These are phyloP conservation scores for Eupithecia subumbrata DNA, from an alignment of 2,888 invertebrate species.

Conservation along the genomic window DNA sequence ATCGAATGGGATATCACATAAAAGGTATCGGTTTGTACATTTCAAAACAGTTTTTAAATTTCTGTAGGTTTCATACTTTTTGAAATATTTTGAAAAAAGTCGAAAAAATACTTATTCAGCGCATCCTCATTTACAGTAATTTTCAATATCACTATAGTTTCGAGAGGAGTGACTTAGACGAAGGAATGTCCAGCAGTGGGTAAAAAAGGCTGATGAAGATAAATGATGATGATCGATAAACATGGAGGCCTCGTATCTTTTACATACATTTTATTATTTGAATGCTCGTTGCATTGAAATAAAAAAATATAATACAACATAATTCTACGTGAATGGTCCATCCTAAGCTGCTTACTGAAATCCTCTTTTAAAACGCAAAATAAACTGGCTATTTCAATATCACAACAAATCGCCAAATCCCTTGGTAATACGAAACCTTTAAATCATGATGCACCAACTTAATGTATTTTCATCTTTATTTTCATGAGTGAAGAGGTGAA, in stretches of 20 bases:
- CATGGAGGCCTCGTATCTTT: neutral
- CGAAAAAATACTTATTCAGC: too few relatives aligned
- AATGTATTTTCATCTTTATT: slow-evolving; percentile 40
- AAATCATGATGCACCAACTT: slow-evolving; percentile 36
- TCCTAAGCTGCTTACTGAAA: slow-evolving; percentile 57
- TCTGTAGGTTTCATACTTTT: too few relatives aligned
- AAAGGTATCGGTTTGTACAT: too few relatives aligned
- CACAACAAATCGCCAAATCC: slow-evolving; percentile 76
- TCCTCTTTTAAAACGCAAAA: slow-evolving; percentile 49
- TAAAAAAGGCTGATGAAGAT: too few relatives aligned
- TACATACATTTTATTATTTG: neutral
- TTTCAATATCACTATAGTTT: too few relatives aligned
- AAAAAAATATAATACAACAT: slow-evolving; percentile 11
- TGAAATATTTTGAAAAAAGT: too few relatives aligned
- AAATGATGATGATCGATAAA: neutral
- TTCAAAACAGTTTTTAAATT: too few relatives aligned
- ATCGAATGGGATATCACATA: too few relatives aligned
- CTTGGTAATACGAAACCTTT: slow-evolving; percentile 71
- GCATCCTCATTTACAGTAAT: too few relatives aligned
- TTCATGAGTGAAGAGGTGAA: neutral
- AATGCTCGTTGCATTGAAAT: neutral
- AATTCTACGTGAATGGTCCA: slow-evolving; percentile 45
- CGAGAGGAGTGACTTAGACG: too few relatives aligned
- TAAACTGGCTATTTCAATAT: slow-evolving; percentile 61
- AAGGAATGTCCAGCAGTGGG: too few relatives aligned